phyloP scores from a whole-genome alignment of 2,888 invertebrate species.

The Lomographa bimaculata region DNA sequence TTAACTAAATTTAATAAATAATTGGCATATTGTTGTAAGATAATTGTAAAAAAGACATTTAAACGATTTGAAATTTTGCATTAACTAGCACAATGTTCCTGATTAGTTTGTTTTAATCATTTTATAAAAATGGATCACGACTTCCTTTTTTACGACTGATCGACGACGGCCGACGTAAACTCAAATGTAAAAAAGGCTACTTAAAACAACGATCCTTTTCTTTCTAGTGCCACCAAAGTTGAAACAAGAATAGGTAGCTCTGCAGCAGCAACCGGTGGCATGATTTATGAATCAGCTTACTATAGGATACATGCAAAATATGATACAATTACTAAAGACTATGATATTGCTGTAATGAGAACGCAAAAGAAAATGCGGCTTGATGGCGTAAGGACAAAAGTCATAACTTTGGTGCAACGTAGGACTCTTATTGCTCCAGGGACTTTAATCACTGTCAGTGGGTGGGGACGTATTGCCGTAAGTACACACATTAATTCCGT shows the following conservation, averaged over 20 bases:
- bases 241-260: constrained; percentile 8
- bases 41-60: too few relatives aligned
- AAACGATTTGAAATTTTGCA: too few relatives aligned
- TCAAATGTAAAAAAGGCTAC: too few relatives aligned
- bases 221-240: constrained; percentile 2
- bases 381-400: constrained; percentile 6
- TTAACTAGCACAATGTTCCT: too few relatives aligned
- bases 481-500: too few relatives aligned
- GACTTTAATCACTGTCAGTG: constrained; percentile 4
- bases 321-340: constrained; percentile 6
- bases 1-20: too few relatives aligned
- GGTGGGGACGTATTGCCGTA: constrained; percentile 10
- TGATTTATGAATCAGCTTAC: not conserved
- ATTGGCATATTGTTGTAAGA: too few relatives aligned
- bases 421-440: not conserved
- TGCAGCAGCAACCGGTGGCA: not conserved
- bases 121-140: too few relatives aligned
- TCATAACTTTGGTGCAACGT: not conserved
- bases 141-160: too few relatives aligned
- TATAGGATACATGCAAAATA: constrained; percentile 1
- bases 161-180: too few relatives aligned
- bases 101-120: too few relatives aligned
- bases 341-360: constrained; percentile 5
- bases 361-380: constrained; percentile 6
- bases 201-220: too few relatives aligned